phyloP scores from a whole-genome alignment of 1,140 invertebrate genomes.

The Papilio glaucus region DNA sequence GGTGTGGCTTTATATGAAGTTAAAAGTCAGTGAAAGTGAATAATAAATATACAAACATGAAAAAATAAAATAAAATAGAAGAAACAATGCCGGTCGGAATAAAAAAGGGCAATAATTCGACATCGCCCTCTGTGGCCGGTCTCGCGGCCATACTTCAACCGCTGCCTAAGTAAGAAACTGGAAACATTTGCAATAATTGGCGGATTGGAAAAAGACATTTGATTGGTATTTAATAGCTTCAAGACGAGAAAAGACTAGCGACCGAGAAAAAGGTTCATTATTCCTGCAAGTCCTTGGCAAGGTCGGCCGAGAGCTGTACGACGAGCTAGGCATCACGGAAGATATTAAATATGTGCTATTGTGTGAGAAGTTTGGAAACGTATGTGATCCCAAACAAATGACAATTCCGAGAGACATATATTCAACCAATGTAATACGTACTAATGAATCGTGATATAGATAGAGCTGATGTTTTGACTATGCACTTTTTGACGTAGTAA shows the following conservation, averaged over 20 bases:
- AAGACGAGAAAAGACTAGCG: not conserved
- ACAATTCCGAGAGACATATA: slow-evolving; percentile 42
- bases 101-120: not conserved
- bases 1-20: too few relatives aligned
- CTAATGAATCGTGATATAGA: too few relatives aligned
- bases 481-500: too few relatives aligned
- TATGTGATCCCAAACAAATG: slow-evolving; percentile 39
- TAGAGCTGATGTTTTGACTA: too few relatives aligned
- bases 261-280: slow-evolving; percentile 40
- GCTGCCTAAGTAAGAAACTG: slow-evolving; percentile 25
- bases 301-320: slow-evolving; percentile 37
- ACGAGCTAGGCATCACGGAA: slow-evolving; percentile 37
- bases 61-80: too few relatives aligned
- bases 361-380: slow-evolving; percentile 26
- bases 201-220: too few relatives aligned
- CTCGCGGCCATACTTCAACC: too few relatives aligned
- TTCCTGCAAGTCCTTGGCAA: slow-evolving; percentile 43
- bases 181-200: too few relatives aligned
- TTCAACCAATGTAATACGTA: too few relatives aligned
- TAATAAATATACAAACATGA: too few relatives aligned
- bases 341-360: slow-evolving; percentile 30
- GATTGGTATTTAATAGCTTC: too few relatives aligned
- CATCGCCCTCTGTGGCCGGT: not conserved
- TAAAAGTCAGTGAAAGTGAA: too few relatives aligned
- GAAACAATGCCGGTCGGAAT: not conserved